phyloP scores from a whole-genome alignment of 2,113 vertebrate genomes.

The Lipophrys pholis region DNA sequence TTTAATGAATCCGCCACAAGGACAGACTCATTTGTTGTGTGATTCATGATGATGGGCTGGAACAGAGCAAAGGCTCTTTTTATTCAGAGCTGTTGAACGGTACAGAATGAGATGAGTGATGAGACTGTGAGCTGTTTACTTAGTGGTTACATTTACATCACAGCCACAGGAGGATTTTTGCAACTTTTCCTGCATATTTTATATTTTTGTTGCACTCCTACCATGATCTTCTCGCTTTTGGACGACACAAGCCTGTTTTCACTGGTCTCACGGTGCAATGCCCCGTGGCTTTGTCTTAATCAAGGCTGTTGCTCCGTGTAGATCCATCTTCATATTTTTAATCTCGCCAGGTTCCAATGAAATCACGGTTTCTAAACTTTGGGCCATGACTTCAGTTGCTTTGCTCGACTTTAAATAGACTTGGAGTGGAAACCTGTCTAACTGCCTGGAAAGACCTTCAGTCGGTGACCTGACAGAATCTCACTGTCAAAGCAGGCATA shows the following conservation, averaged over 20 bases:
- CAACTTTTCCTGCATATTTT: no score
- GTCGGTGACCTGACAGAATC: conserved; percentile 62
- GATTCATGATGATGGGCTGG: conserved; percentile 21
- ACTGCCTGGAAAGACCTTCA: conserved; percentile 66
- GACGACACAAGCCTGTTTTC: no score
- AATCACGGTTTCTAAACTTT: conserved; percentile 40
- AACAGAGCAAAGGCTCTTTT: background rate
- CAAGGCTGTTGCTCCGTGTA: background rate
- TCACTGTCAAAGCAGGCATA: conserved; percentile 57
- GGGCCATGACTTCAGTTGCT: conserved; percentile 48
- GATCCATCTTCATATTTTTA: conserved; percentile 17
- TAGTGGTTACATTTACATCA: background rate
- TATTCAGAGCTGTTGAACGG: background rate
- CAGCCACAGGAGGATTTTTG: no score
- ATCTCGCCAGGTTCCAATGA: conserved; percentile 7
- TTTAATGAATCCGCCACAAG: background rate
- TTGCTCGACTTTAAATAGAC: conserved; percentile 65
- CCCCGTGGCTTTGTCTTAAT: background rate
- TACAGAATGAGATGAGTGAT: background rate
- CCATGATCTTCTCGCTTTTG: no score
- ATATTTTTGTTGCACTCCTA: no score
- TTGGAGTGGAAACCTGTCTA: conserved; percentile 57
- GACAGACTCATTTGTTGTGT: background rate
- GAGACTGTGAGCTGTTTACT: background rate
- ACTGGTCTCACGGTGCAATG: background rate